Base-by-base conservation (phyloP, 37 sponge, comb jelly and placozoan species). In the Bolinopsis microptera region DNA sequence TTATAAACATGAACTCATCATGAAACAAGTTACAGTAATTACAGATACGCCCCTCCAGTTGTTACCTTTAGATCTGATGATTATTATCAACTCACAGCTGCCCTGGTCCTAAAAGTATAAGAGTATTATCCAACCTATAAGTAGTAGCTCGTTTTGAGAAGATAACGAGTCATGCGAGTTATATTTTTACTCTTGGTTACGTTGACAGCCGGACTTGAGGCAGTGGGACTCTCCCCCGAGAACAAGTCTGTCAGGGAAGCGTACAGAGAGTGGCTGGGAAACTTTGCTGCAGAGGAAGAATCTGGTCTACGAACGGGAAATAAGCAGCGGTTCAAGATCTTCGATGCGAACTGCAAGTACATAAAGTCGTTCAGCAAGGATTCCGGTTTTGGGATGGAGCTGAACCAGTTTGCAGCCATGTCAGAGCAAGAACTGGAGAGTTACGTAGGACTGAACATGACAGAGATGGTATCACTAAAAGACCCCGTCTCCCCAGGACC, bases 381-480 rank as follows among this genome's bases (percentile, higher is more conserved):
- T 3, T 72, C 31, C 30, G 61, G 61, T 18, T 48, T 48, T 48
- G 61, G 13, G 61, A 48, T 48, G 74, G 74, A 72, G 26, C 74
- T 72, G 74, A 72, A 72, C 74, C 13, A n/a, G 74, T 72, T 72
- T 72, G 74, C 74, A 30, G 31, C 13, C 26, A 24, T n/a, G 30
- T 72, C 74, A 28, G 74, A 72, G 5, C 30, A 72, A 24, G 74
- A 72, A 72, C 74, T 72, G 74, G 74, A 72, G 3, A 72, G 30
- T 28, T 72, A 72, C 31, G 30, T 72, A 28, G 74, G 74, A n/a
- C 25, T 72, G 3, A 72, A 72, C 74, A 72, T 72, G 74, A 72
- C 74, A 30, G 74, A 72, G 30, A 24, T 72, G 74, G 3, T 72
- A 8, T 24, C 26, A 9, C 31, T 28, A 21, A 28, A 9, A 23